A percentile compares a stretch with the other conserved stretches of the same genome.
These are phyloP conservation scores for Saguinus midas DNA, from an alignment of 2,113 vertebrate genomes.

Conservation along the genomic window DNA sequence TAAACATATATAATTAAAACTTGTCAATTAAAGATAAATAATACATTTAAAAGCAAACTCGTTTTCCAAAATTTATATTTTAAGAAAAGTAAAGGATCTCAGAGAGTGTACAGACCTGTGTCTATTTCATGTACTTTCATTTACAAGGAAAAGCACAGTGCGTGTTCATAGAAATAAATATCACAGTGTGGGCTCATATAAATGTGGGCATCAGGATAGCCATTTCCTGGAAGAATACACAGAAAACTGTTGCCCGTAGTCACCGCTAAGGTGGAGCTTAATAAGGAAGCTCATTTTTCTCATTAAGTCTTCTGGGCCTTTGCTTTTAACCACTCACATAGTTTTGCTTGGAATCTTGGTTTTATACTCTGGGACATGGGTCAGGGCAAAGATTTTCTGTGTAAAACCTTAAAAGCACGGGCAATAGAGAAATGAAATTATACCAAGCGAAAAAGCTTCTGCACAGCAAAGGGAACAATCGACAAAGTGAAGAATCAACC, in stretches of 20 bases:
- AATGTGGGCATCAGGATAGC: neutral
- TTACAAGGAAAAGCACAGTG: neutral
- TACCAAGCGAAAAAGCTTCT: neutral
- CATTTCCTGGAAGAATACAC: neutral
- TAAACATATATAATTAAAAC: too few relatives aligned
- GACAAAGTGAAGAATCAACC: too few relatives aligned
- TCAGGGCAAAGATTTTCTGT: neutral
- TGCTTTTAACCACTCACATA: neutral
- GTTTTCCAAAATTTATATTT: neutral
- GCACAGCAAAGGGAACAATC: too few relatives aligned
- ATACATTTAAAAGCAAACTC: neutral
- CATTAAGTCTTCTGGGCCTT: neutral
- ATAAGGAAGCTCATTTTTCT: neutral
- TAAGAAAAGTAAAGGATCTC: neutral
- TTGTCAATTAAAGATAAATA: too few relatives aligned
- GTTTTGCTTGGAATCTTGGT: too few relatives aligned
- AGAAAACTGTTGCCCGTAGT: accelerated
- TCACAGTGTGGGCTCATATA: neutral
- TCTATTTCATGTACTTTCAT: neutral
- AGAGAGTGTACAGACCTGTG: neutral
- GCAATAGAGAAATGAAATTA: too few relatives aligned
- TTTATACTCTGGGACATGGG: too few relatives aligned
- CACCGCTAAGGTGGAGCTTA: neutral
- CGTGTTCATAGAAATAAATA: too few relatives aligned
- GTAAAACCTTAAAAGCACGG: too few relatives aligned